Base-by-base conservation (phyloP, 2,113 vertebrate genomes). In the Pachycephala philippinensis region DNA sequence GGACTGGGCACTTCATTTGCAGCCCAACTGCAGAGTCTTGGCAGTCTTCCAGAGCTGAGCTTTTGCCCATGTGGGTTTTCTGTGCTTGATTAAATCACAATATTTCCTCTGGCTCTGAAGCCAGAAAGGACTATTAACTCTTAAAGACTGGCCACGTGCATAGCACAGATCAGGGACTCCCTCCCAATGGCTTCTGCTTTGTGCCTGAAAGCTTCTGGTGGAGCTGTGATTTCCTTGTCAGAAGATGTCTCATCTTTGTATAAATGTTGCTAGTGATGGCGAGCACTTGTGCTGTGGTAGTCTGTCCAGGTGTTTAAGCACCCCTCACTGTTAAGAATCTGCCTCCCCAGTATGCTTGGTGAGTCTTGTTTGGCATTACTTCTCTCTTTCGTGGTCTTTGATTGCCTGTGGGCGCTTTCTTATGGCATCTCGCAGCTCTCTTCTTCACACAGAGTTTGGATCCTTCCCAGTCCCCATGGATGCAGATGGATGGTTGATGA, bases 81-180 rank as follows among this genome's bases (percentile, higher is more conserved):
- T 89, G 44, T 93, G 87, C 68, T 92, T 95, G 82, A 93, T 91
- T 94, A 82, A 95, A 96, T 95, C 75, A 86, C 87, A 91, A 40
- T 90, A 91, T 93, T 90, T 95, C 68, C 70, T 85, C 85, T 90
- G 70, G 35, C 87, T 89, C 82, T 80, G 49, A 88, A 85, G 84
- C 63, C 74, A 84, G 81, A 84, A 95, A 87, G 63, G 57, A 65
- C 63, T 39, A 80, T 94, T 95, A 94, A 45, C 50, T 80, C 50
- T 77, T 53, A 47, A 40, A 66, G 33, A 60, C 47, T 86, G 82
- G 59, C 78, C 91, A 94, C 95, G 85, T 90, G 85, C 71, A 4
- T 53, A 31, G 80, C 18, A n/a, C 47, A 70, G 30, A 69, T n/a
- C 71, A 27, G 53, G 39, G 50, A 49, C 28, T 83, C 63, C 66